Evolutionary conservation across 2,888 invertebrate species (phyloP).

Genomic region (Orgyia antiqua): DNA sequence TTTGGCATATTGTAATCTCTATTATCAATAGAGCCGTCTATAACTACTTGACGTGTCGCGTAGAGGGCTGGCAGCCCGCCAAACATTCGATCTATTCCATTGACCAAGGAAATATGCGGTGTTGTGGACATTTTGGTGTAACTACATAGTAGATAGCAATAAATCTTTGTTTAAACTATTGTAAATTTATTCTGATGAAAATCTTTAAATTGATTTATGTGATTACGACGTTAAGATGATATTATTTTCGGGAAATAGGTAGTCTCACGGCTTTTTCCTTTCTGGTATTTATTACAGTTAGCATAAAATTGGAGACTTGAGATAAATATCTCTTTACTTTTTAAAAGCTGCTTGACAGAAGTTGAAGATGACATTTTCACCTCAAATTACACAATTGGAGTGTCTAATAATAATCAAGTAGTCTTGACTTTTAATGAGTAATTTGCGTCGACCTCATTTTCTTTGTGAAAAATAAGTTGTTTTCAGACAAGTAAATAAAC

Average conservation of each 20-base stretch:
- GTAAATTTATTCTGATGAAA: no score
- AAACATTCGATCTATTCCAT: conserved; percentile 24
- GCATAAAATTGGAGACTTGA: no score
- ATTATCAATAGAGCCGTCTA: conserved; percentile 18
- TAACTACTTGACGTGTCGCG: conserved; percentile 19
- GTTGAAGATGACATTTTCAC: conserved; percentile 7
- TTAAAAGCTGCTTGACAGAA: no score
- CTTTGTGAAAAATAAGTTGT: neutral
- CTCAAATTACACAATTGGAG: conserved; percentile 11
- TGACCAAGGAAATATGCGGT: conserved; percentile 27
- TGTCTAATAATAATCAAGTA: conserved; percentile 12
- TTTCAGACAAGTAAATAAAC: neutral
- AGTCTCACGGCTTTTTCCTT: no score
- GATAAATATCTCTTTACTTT: no score
- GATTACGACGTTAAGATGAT: no score
- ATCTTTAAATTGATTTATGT: no score
- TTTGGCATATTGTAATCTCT: conserved; percentile 4
- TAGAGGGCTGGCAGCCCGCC: conserved; percentile 38
- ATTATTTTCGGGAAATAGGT: no score
- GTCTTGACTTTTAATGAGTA: neutral
- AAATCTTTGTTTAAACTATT: no score
- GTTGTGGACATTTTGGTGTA: no score
- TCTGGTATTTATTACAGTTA: no score
- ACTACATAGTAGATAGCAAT: no score
- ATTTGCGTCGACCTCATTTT: neutral